phyloP scores from a whole-genome alignment of 2,113 vertebrate genomes.

The Meleagris gallopavo region DNA sequence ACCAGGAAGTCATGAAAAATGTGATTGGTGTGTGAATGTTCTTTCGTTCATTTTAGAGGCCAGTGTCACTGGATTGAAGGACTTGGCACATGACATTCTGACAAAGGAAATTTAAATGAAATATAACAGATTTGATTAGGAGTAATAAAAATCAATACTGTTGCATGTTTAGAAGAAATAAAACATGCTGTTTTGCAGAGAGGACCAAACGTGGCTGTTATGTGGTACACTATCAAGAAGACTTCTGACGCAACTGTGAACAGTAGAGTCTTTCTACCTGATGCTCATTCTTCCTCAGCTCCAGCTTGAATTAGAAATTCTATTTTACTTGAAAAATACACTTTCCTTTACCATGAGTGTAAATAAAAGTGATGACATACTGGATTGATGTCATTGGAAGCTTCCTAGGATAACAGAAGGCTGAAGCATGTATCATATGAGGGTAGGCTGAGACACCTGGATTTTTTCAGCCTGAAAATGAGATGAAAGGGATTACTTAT shows the following conservation, averaged over 20 bases:
- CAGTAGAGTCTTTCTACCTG: neutral
- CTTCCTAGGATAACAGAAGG: neutral
- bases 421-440: neutral
- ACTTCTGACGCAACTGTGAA: neutral
- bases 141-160: rapidly evolving
- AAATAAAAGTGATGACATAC: neutral
- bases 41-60: neutral
- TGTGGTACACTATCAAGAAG: neutral
- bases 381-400: neutral
- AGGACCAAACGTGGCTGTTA: neutral
- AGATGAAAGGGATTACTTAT: neutral
- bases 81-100: neutral
- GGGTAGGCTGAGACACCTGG: neutral
- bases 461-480: neutral
- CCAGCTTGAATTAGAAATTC: neutral
- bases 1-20: neutral
- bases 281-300: neutral
- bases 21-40: neutral
- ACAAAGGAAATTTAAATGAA: neutral
- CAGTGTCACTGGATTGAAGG: neutral
- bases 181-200: neutral
- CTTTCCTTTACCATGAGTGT: neutral
- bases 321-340: neutral
- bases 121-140: neutral
- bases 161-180: neutral